A percentile compares a stretch with the other conserved stretches of the same genome.
phyloP scores from a whole-genome alignment of 2,113 vertebrate species.

The Ceratotherium simum region DNA sequence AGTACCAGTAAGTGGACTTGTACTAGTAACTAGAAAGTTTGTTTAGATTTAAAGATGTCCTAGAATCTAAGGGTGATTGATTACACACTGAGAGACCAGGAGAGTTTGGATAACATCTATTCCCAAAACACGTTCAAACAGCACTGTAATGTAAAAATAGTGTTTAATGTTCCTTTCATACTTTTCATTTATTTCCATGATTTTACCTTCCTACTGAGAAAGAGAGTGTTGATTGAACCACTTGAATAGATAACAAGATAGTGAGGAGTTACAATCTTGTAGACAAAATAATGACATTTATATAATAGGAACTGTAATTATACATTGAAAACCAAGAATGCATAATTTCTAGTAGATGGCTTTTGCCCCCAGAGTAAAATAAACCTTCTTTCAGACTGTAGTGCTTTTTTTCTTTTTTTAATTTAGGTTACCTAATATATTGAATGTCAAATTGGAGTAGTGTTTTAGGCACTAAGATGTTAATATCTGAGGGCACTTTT shows the following conservation, averaged over 20 bases:
- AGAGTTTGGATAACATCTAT: neutral
- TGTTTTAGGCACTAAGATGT: neutral
- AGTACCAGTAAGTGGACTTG: neutral
- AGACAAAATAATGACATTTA: slow-evolving; percentile 36
- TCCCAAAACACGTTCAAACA: neutral
- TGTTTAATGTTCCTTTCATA: slow-evolving; percentile 10
- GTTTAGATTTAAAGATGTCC: neutral
- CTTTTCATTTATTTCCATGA: neutral
- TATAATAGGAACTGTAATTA: neutral
- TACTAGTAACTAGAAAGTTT: neutral
- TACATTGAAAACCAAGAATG: slow-evolving; percentile 3
- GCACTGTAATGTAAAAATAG: neutral
- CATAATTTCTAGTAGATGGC: neutral
- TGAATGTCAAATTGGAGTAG: neutral
- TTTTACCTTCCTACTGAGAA: neutral
- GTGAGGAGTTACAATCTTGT: neutral
- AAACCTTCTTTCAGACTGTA: neutral
- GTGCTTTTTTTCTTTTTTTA: slow-evolving; percentile 33
- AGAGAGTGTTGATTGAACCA: neutral
- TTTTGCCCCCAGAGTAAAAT: neutral
- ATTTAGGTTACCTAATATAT: neutral
- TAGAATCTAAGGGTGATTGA: neutral
- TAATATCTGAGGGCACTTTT: neutral
- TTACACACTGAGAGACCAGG: neutral
- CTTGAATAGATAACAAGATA: slow-evolving; percentile 25